Evolutionary conservation across 1,140 invertebrate species (phyloP).

Genomic region (Zophobas morio): DNA sequence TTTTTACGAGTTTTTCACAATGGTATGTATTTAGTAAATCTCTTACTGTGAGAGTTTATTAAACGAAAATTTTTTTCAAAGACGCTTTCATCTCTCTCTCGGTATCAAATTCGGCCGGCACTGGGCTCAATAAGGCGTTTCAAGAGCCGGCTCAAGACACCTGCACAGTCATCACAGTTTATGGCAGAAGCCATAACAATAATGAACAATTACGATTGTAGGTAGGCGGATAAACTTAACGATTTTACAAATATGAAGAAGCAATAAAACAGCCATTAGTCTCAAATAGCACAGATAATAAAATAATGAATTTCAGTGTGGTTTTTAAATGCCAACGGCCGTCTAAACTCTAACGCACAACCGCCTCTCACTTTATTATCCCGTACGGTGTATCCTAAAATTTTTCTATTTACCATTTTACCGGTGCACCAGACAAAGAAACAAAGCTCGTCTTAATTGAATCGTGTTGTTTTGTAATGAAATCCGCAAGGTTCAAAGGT

Average conservation of each 20-base stretch:
- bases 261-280: slow-evolving; percentile 20
- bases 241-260: slow-evolving; percentile 30
- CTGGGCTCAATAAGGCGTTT: no score
- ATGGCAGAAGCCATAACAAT: slow-evolving; percentile 14
- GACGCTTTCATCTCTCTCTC: no score
- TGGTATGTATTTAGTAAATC: no score
- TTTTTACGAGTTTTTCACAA: no score
- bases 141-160: background rate
- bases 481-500: slow-evolving; percentile 7
- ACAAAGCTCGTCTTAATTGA: slow-evolving; percentile 21
- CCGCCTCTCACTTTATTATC: no score
- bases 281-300: background rate
- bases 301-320: slow-evolving; percentile 11
- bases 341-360: background rate
- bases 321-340: slow-evolving; percentile 2
- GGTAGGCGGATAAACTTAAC: slow-evolving; percentile 9
- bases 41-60: no score
- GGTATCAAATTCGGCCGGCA: no score
- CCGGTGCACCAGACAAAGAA: background rate
- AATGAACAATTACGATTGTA: slow-evolving; percentile 13
- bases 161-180: slow-evolving; percentile 4
- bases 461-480: slow-evolving; percentile 25
- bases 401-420: no score
- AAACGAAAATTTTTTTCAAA: no score
- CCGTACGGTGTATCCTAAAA: no score